Conservation (phyloP, 1,140 invertebrate species). For the Probaryconus sp. region DNA sequence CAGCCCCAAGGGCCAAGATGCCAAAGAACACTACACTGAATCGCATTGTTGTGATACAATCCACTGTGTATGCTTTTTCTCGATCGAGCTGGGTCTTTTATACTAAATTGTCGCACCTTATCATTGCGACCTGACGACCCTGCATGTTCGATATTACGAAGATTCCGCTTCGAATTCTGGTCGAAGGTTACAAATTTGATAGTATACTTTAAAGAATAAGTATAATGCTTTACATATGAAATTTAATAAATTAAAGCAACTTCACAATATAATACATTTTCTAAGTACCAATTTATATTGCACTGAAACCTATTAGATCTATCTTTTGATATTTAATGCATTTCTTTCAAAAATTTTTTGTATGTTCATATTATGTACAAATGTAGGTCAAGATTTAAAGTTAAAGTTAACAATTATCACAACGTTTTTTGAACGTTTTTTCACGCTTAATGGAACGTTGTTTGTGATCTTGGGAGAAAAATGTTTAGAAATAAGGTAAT, state of each 20-base stretch:
- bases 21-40: conserved; percentile 71
- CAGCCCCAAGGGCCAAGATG: conserved; percentile 72
- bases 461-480: too few relatives aligned
- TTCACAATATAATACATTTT: too few relatives aligned
- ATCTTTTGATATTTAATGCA: too few relatives aligned
- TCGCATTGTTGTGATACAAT: conserved; percentile 74
- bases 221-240: neutral
- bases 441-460: too few relatives aligned
- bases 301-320: too few relatives aligned
- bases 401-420: too few relatives aligned
- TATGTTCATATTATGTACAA: too few relatives aligned
- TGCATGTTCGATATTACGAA: conserved; percentile 36
- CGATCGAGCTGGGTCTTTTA: conserved; percentile 66
- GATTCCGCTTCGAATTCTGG: conserved; percentile 53
- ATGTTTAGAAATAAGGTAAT: too few relatives aligned
- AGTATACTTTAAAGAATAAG: conserved; percentile 5
- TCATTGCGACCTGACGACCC: conserved; percentile 68
- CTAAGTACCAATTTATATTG: too few relatives aligned
- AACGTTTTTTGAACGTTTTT: too few relatives aligned
- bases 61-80: conserved; percentile 63
- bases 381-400: too few relatives aligned
- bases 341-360: too few relatives aligned
- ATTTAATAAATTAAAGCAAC: neutral
- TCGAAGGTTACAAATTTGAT: conserved; percentile 55
- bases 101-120: conserved; percentile 73